Evolutionary conservation across 92 coral and sea anemone genomes (phyloP), one percentile per base, ranked within the genome.

Genomic region (Paramuricea clavata): DNA sequence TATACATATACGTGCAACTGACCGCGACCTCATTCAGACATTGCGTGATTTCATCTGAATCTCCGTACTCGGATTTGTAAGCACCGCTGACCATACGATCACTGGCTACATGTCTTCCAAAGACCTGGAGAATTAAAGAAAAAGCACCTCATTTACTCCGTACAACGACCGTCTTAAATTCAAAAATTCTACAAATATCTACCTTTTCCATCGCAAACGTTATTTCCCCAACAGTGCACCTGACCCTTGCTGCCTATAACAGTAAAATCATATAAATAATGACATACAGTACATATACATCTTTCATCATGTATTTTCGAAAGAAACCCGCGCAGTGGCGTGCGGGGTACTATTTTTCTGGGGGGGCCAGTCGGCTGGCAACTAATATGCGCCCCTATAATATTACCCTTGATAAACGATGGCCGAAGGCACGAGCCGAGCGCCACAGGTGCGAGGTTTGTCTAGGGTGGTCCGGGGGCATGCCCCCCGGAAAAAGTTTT

Each of bases 1-100:
- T n/a, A 65, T 3, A 31, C 5, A 2, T 47, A 33, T 12, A 32
- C 1, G 11, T 26, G 3, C 12, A 50, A 82, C 92, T 78, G 31
- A 94, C 99, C 90, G 88, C 95, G 33, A 94, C 99, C 89, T 80
- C 92, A 52, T 86, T 90, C 90, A 93, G 77, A 81, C 99, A 96
- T 33, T 88, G 92, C 64, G 88, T 82, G 27, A 96, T 96, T 82
- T 96, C 99, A 54, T 96, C 99, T n/a, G 99, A 86, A 39, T 96
- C 98, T 27, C 99, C 99, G 74, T 92, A 96, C 83, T 96, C 99
- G 25, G 99, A 83, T 81, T 96, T 96, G 95, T 96, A 96, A 5
- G 99, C 99, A 70, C 99, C 99, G 87, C 99, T 96, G 87, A 96
- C 99, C 99, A 96, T 96, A 71, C 99, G 98, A 90, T 96, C 97